Percentiles rank a stretch among this genome's conserved stretches.
These are phyloP conservation scores for Cosmia trapezina DNA, from an alignment of 2,888 invertebrate genomes.

Conservation along the genomic window DNA sequence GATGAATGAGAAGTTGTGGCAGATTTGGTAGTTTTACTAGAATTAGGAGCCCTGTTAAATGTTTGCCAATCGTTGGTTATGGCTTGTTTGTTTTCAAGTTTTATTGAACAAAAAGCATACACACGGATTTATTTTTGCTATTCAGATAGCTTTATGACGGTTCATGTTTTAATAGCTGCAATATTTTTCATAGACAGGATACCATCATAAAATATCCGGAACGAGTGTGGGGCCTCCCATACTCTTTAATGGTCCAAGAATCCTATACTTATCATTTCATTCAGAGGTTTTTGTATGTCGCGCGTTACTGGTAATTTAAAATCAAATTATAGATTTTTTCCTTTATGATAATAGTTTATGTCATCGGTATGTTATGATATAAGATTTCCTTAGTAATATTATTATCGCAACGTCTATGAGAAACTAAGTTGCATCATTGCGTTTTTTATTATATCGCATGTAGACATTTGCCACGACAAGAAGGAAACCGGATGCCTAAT, in stretches of 20 bases:
- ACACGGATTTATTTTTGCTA: background rate
- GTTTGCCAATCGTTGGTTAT: background rate
- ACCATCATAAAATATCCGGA: background rate
- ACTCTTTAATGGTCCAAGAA: background rate
- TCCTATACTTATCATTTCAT: background rate
- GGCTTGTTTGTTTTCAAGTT: conserved; percentile 5
- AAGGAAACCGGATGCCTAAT: background rate
- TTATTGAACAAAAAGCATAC: background rate
- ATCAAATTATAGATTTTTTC: conserved; percentile 1
- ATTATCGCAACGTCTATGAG: conserved; percentile 36
- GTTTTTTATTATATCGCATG: conserved; percentile 20
- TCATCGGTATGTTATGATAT: conserved; percentile 54
- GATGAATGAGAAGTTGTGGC: background rate
- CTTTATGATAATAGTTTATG: conserved; percentile 33
- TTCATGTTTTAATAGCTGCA: background rate
- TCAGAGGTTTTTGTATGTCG: background rate
- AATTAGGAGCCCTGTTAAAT: conserved; percentile 26
- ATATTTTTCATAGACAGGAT: background rate
- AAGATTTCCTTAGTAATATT: conserved; percentile 41
- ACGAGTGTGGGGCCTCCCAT: background rate
- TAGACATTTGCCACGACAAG: background rate
- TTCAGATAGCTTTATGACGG: conserved; percentile 10
- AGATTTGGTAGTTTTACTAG: conserved; percentile 5
- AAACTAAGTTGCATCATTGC: conserved; percentile 46
- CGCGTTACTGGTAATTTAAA: background rate